Evolutionary conservation across 2,888 invertebrate genomes (phyloP).

Genomic region (Endomychus coccineus): DNA sequence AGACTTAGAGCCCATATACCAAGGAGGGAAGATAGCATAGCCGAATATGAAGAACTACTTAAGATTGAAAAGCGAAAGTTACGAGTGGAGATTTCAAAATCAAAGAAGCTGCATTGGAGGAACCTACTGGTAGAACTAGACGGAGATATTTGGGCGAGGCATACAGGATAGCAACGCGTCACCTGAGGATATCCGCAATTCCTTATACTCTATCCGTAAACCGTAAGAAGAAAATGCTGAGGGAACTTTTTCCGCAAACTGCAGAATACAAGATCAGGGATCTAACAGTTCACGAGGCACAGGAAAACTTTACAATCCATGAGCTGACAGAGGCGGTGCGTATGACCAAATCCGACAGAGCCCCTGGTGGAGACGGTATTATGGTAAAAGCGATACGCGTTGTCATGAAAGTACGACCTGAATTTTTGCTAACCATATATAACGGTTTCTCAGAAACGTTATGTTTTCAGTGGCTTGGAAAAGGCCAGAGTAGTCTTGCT

Average conservation of each 20-base stretch:
- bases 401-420: not conserved
- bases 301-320: not conserved
- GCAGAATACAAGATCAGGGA: not conserved
- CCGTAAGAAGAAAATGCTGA: constrained; percentile 1
- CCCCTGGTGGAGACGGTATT: constrained; percentile 1
- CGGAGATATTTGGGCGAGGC: constrained; percentile 6
- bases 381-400: not conserved
- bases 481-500: not conserved
- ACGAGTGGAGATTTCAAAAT: constrained; percentile 1
- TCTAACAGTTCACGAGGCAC: no score
- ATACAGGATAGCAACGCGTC: not conserved
- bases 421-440: not conserved
- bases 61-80: not conserved
- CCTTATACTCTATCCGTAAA: constrained; percentile 1
- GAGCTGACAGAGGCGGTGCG: not conserved
- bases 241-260: constrained; percentile 1
- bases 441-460: not conserved
- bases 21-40: no score
- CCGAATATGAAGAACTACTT: not conserved
- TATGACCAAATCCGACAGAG: not conserved
- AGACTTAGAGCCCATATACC: not conserved
- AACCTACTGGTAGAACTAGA: not conserved
- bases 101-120: constrained; percentile 3
- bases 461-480: not conserved
- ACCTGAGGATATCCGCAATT: not conserved